Evolutionary conservation across 1,140 invertebrate genomes (phyloP), one percentile per base, ranked within the genome.

Genomic region (Drosophila ohnishii): DNA sequence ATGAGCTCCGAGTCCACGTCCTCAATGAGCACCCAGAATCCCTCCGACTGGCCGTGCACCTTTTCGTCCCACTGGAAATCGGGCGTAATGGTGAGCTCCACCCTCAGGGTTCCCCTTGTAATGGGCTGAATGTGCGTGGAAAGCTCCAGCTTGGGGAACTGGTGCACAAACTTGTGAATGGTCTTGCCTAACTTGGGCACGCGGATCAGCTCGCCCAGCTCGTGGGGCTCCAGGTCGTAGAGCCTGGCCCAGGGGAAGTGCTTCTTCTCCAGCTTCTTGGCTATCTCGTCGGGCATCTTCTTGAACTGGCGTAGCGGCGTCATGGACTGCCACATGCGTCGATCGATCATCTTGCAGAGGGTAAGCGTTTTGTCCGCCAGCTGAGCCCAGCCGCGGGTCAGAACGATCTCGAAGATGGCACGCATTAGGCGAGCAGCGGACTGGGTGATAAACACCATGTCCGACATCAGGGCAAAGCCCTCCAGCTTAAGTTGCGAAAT

Each of bases 1-100:
- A 99, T 95, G 3, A 96, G 95, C 90, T 99, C 98, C 1, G 97
- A 97, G 92, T 99, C 98, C 1, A 99, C 98, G 92, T 99, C 99
- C 92, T 99, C 98, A 1, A 99, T 98, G 10, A 99, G 92, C 79
- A 99, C 99, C 99, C 99, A 99, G 92, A 99, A 99, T 0, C 97
- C 98, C 93, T 99, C 98, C 0, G 98, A 98, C 53, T 95, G 95
- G 0, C 98, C 98, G 91, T 99, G 98, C 30, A 98, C 93, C 92
- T 99, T 99, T 69, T 99, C 98, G 80, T 99, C 98, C 99, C 99
- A 99, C 87, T 99, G 97, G 92, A 99, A 99, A 92, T 99, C 98
- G 0, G 99, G 98, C 0, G 98, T 99, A n/a, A 99, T 98, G 1
- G 98, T 99, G 2, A 99, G 93, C 92, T 99, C 98, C 2, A 99